A percentile compares a stretch with the other conserved stretches of the same genome.
Conservation (phyloP, 1,140 invertebrate species). For the Lutraria rhynchaena region DNA sequence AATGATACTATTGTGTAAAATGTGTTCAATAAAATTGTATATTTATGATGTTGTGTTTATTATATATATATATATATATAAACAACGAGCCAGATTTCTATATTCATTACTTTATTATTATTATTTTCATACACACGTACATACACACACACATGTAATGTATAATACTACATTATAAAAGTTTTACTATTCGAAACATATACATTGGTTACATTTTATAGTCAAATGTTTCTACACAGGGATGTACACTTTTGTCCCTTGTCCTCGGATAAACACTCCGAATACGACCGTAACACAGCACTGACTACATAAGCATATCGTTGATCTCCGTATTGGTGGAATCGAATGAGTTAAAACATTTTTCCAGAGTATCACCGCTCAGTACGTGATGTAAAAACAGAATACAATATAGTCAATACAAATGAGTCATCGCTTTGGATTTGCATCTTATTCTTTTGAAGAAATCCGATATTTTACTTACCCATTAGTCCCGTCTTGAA, state of each 20-base stretch:
- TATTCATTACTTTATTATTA: conserved; percentile 4
- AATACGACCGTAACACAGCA: conserved; percentile 20
- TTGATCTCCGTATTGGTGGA: conserved; percentile 5
- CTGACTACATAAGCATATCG: conserved; percentile 12
- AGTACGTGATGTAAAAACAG: conserved; percentile 27
- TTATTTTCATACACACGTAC: background rate
- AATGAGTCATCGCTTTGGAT: conserved; percentile 29
- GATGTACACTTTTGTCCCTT: conserved; percentile 14
- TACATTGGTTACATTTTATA: background rate
- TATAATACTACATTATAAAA: conserved; percentile 18
- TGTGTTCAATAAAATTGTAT: no score
- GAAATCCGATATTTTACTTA: no score
- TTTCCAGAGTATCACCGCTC: conserved; percentile 4
- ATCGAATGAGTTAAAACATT: conserved; percentile 22
- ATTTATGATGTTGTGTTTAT: no score
- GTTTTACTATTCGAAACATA: no score
- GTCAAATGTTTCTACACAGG: conserved; percentile 7
- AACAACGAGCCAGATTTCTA: background rate
- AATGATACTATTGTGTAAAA: no score
- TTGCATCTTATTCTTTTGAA: background rate
- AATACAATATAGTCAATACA: conserved; percentile 27
- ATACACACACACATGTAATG: background rate
- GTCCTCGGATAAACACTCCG: background rate
- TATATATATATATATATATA: no score
- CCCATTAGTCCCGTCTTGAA: conserved; percentile 35